Base-by-base conservation (phyloP, 2,113 vertebrate genomes). In the Sardina pilchardus region DNA sequence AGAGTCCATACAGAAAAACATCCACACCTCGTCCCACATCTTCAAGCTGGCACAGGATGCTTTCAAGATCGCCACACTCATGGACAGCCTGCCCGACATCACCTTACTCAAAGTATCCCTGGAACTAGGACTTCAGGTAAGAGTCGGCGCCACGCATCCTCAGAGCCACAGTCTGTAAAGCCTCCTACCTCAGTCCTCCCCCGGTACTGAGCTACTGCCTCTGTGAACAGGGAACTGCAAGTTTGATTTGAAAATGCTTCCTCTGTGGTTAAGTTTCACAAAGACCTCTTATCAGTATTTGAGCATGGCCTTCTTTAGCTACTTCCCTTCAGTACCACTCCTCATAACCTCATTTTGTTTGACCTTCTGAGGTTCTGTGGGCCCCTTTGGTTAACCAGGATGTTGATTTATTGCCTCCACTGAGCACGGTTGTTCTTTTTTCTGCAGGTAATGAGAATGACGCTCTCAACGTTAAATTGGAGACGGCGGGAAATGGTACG, bases 21-120 rank as follows among this genome's bases (percentile, higher is more conserved):
- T 99, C 88, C 97, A 98, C 95, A 98, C 98, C 88, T 98, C 97
- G 89, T 97, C 97, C 84, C 97, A 98, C 93, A 98, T 98, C 92
- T 99, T 98, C 95, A 97, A 98, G 92, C 96, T 99, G 93, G 98
- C 98, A 82, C 98, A 99, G 90, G 98, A 99, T 0, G 98, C 98
- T 0, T 99, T 99, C 91, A 99, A 99, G 93, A 99, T 99, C 0
- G 98, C 98, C 80, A 99, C 98, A 0, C 98, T 98, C 0, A 96
- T 97, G 0, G 98, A 99, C 93, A 98, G 90, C 94, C 97, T 95
- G 45, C 96, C 98, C 0, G 98, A 99, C 86, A 97, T 98, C 0
- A 99, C 98, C 0, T 94, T 99, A 91, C 97, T 99, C 91, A 99
- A 99, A 0, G 98, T 99, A 86, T 97, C 98, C 0, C 92, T 99